Percentiles rank a stretch among this genome's conserved stretches.
Conservation (phyloP, 2,888 invertebrate genomes). For the Cecidostiba fungosa region DNA sequence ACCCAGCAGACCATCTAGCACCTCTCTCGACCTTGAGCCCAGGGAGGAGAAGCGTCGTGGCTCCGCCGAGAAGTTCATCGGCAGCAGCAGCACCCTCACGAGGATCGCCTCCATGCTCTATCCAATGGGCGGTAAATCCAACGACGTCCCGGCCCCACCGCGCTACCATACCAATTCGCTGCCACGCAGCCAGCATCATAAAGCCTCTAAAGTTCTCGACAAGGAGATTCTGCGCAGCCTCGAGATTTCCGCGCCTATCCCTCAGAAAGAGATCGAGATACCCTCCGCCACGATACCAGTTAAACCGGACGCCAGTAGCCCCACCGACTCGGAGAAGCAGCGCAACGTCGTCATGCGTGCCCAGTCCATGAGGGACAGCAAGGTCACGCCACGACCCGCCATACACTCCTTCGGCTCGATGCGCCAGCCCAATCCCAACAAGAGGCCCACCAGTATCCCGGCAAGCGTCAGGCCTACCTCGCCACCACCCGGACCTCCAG, state of each 20-base stretch:
- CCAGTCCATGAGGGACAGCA: constrained; percentile 89
- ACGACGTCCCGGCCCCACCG: not conserved
- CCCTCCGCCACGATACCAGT: constrained; percentile 84
- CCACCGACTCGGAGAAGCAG: constrained; percentile 81
- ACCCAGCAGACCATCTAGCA: constrained; percentile 1
- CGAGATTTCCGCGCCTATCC: constrained; percentile 92
- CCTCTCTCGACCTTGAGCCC: not conserved
- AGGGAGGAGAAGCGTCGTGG: constrained; percentile 16
- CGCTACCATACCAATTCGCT: constrained; percentile 83
- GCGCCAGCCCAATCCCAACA: constrained; percentile 85
- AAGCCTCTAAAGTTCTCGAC: constrained; percentile 86
- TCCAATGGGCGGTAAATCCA: constrained; percentile 80
- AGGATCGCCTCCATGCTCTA: constrained; percentile 87
- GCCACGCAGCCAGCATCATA: constrained; percentile 84
- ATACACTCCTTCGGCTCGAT: constrained; percentile 92
- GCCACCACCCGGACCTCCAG: constrained; percentile 87
- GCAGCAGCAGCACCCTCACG: constrained; percentile 82
- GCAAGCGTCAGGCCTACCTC: constrained; percentile 87
- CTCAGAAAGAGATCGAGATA: constrained; percentile 85
- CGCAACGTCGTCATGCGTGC: constrained; percentile 87
- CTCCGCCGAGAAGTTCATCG: constrained; percentile 15
- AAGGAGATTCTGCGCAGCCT: constrained; percentile 87
- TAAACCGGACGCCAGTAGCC: constrained; percentile 77
- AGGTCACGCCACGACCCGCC: constrained; percentile 82
- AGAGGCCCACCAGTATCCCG: constrained; percentile 89